A percentile compares a stretch with the other conserved stretches of the same genome.
phyloP scores from a whole-genome alignment of 2,113 vertebrate genomes.

The Lophochroa leadbeateri region DNA sequence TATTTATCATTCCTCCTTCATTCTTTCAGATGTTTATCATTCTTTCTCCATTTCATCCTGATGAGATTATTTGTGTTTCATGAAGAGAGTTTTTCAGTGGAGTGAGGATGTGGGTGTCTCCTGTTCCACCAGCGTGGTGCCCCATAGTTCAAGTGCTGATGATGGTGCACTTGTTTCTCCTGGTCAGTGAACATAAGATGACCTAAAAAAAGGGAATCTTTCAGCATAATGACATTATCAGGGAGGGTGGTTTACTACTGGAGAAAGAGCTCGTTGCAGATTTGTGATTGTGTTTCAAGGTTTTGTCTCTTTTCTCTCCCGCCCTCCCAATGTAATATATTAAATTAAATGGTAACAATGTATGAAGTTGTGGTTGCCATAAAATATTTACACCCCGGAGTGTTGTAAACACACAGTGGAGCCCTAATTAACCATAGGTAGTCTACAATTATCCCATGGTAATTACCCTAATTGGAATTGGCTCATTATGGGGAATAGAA shows the following conservation, averaged over 20 bases:
- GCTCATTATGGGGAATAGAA: constrained; percentile 20
- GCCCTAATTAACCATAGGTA: constrained; percentile 55
- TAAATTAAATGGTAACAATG: constrained; percentile 43
- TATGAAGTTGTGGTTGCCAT: constrained; percentile 55
- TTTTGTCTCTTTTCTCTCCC: neutral
- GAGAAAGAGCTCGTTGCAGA: neutral
- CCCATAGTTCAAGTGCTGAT: neutral
- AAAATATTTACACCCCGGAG: constrained; percentile 51
- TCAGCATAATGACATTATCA: neutral
- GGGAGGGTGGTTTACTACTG: neutral
- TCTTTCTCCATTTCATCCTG: neutral
- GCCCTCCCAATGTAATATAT: neutral
- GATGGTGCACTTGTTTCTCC: neutral
- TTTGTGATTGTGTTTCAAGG: neutral
- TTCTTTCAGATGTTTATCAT: neutral
- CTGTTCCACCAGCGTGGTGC: too few species aligned
- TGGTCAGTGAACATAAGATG: neutral
- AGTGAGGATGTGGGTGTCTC: neutral
- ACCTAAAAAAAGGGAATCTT: neutral
- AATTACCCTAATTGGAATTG: constrained; percentile 40
- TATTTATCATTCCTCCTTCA: neutral
- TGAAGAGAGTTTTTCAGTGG: neutral
- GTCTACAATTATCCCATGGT: constrained; percentile 39
- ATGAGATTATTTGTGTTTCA: neutral
- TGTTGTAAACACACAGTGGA: constrained; percentile 50